Evolutionary conservation across 2,888 invertebrate genomes (phyloP).

Genomic region (Mythimna vitellina): DNA sequence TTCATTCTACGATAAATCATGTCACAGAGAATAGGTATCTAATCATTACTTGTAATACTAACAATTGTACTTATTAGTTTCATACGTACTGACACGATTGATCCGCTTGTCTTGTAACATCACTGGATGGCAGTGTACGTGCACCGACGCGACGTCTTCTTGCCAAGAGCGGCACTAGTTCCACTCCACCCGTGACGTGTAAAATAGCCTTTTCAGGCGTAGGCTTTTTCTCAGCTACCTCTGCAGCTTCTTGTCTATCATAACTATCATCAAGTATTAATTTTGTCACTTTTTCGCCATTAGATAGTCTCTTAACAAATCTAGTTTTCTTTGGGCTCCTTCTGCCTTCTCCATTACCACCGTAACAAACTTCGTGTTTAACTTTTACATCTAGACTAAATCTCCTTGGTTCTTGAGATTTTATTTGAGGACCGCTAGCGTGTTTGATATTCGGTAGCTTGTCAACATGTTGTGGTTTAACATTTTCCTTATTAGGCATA

Average conservation of each 20-base stretch:
- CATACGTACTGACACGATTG: constrained; percentile 85
- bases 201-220: constrained; percentile 85
- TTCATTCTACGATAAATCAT: constrained; percentile 24
- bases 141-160: constrained; percentile 91
- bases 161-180: constrained; percentile 94
- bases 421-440: constrained; percentile 65
- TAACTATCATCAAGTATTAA: constrained; percentile 73
- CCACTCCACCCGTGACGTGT: constrained; percentile 92
- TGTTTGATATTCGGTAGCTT: constrained; percentile 82
- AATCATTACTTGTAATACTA: constrained; percentile 24
- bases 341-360: constrained; percentile 64
- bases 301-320: constrained; percentile 80
- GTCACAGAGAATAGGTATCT: constrained; percentile 24
- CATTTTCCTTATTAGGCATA: constrained; percentile 74
- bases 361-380: constrained; percentile 54
- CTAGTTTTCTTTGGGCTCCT: constrained; percentile 77
- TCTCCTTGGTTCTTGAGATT: constrained; percentile 60
- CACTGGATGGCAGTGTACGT: constrained; percentile 86
- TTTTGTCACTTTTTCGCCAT: constrained; percentile 77
- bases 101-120: constrained; percentile 85
- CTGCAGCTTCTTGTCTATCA: constrained; percentile 56
- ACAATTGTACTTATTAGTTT: constrained; percentile 33
- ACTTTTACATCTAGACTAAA: constrained; percentile 62
- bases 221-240: constrained; percentile 72
- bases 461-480: constrained; percentile 70